A percentile compares a stretch with the other conserved stretches of the same genome.
Evolutionary conservation across 2,888 invertebrate species (phyloP).

Genomic region (Drosophila antonietae): DNA sequence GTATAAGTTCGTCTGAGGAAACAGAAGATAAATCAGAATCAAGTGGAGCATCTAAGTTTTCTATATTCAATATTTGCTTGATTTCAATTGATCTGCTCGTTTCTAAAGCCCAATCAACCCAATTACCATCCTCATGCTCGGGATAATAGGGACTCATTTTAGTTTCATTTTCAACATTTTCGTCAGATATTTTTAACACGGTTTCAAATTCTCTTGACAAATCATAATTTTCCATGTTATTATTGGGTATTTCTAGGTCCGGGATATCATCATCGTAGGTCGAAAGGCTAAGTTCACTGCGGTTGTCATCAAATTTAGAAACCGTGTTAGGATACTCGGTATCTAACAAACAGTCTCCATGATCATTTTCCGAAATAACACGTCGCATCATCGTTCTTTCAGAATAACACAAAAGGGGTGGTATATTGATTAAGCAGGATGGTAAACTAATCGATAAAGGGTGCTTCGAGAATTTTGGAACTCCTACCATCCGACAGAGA

Average conservation of each 20-base stretch:
- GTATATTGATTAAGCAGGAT: accelerated
- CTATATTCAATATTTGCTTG: not conserved
- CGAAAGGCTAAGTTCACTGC: not conserved
- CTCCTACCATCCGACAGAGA: not conserved
- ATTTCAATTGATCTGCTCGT: not conserved
- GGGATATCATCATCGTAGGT: not conserved
- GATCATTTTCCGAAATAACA: not conserved
- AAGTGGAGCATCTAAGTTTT: too few species aligned
- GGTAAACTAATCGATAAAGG: not conserved
- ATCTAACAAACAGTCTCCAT: not conserved
- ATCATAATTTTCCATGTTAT: not conserved
- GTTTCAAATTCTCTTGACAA: not conserved
- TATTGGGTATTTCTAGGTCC: not conserved
- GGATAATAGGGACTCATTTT: accelerated
- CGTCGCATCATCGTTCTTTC: not conserved
- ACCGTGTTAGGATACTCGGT: too few species aligned
- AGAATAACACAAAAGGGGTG: accelerated
- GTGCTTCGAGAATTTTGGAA: not conserved
- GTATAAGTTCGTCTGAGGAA: too few species aligned
- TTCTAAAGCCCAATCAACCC: not conserved
- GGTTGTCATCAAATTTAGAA: too few species aligned
- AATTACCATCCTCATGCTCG: not conserved
- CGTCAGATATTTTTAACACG: not conserved
- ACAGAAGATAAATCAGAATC: too few species aligned
- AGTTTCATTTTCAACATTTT: too few species aligned